These are phyloP conservation scores for Alfaro cultratus DNA, from an alignment of 2,797 vertebrate species.

Conservation along the genomic window DNA sequence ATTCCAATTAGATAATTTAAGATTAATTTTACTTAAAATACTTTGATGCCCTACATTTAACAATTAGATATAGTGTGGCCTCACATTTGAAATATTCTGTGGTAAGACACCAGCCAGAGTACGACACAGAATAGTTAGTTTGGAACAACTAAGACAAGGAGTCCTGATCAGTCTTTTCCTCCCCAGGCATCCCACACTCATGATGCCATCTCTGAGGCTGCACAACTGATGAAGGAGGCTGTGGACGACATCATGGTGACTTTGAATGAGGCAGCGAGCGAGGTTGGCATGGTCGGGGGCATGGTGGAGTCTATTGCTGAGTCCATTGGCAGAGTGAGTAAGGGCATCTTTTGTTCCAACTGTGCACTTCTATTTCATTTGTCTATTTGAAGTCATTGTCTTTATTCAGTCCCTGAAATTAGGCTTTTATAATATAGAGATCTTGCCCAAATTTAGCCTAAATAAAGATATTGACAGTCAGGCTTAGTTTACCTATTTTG, in stretches of 20 bases:
- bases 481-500: background rate
- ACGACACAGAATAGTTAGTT: constrained; percentile 6
- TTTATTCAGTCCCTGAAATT: background rate
- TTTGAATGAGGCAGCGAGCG: constrained; percentile 95
- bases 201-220: constrained; percentile 92
- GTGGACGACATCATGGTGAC: constrained; percentile 99
- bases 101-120: background rate
- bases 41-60: background rate
- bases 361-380: background rate
- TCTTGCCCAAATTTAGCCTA: background rate
- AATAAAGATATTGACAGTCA: background rate
- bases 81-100: constrained; percentile 10
- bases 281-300: constrained; percentile 95
- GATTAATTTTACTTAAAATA: background rate
- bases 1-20: constrained; percentile 8
- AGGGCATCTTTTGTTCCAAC: background rate
- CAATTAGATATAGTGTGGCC: background rate
- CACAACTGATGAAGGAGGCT: constrained; percentile 97
- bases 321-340: constrained; percentile 91
- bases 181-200: constrained; percentile 92
- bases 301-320: constrained; percentile 97
- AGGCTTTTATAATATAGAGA: background rate
- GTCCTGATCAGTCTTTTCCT: constrained; percentile 46
- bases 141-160: constrained; percentile 20
- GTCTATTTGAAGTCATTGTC: background rate